Percentiles rank a stretch among this genome's conserved stretches.
phyloP scores from a whole-genome alignment of 1,140 invertebrate genomes.

The Rhyzopertha dominica region DNA sequence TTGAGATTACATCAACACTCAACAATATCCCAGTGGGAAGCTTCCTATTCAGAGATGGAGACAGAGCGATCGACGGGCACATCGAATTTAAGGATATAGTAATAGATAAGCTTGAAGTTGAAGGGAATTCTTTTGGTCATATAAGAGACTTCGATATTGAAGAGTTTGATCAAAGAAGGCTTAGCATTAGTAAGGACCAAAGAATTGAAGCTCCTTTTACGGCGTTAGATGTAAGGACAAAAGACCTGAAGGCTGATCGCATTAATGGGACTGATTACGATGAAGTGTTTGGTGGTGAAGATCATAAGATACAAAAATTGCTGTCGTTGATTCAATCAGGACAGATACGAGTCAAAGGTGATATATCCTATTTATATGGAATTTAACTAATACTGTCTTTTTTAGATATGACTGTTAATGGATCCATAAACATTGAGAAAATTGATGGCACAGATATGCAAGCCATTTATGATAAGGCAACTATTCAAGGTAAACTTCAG shows the following conservation, averaged over 20 bases:
- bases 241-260: slow-evolving; percentile 6
- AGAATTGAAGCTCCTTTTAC: slow-evolving; percentile 21
- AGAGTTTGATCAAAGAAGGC: slow-evolving; percentile 23
- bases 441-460: slow-evolving; percentile 25
- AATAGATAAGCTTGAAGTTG: slow-evolving; percentile 27
- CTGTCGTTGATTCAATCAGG: too few relatives aligned
- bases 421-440: slow-evolving; percentile 18
- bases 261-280: slow-evolving; percentile 14
- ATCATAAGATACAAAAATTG: too few relatives aligned
- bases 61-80: slow-evolving; percentile 16
- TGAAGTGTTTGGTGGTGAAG: slow-evolving; percentile 15
- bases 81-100: slow-evolving; percentile 19
- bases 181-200: slow-evolving; percentile 36
- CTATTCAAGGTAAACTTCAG: too few relatives aligned
- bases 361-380: too few relatives aligned
- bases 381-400: slow-evolving; percentile 16
- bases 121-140: slow-evolving; percentile 27
- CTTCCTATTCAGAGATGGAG: slow-evolving; percentile 22
- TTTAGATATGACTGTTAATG: slow-evolving; percentile 22
- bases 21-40: slow-evolving; percentile 26
- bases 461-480: slow-evolving; percentile 14
- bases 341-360: slow-evolving; percentile 24
- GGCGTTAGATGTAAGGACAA: too few relatives aligned
- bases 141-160: slow-evolving; percentile 31
- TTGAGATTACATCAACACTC: slow-evolving; percentile 32